Percentiles rank a stretch among this genome's conserved stretches.
Evolutionary conservation across 2,888 invertebrate species (phyloP).

Genomic region (Venusia cambrica): DNA sequence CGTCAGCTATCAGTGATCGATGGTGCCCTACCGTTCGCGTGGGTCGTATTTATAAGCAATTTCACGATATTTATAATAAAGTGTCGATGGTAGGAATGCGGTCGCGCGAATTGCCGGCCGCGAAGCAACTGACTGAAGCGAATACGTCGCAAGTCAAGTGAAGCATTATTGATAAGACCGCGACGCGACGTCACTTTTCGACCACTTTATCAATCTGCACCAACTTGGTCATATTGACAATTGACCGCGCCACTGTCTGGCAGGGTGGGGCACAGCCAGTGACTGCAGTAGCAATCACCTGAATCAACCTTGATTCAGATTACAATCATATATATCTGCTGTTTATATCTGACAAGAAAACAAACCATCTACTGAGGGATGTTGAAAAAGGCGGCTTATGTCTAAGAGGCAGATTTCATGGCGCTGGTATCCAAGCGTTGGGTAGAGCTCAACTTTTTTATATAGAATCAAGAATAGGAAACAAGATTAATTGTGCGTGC

Average conservation of each 20-base stretch:
- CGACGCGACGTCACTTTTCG: constrained; percentile 63
- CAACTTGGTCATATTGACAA: constrained; percentile 73
- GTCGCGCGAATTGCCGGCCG: constrained; percentile 50
- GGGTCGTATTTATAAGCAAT: constrained; percentile 21
- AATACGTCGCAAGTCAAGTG: constrained; percentile 54
- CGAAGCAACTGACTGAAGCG: constrained; percentile 58
- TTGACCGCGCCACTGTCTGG: constrained; percentile 41
- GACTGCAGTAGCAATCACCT: too few relatives aligned
- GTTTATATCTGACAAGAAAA: too few relatives aligned
- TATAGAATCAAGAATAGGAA: too few relatives aligned
- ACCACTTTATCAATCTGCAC: constrained; percentile 73
- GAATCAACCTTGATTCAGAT: constrained; percentile 2
- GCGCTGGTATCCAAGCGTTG: too few relatives aligned
- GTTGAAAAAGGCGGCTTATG: too few relatives aligned
- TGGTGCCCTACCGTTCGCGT: constrained; percentile 24
- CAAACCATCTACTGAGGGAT: too few relatives aligned
- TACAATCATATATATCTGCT: too few relatives aligned
- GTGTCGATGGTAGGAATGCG: constrained; percentile 39
- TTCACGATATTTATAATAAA: constrained; percentile 32
- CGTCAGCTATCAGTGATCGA: constrained; percentile 30
- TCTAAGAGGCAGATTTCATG: too few relatives aligned
- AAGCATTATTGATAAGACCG: constrained; percentile 69
- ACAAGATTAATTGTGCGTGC: too few relatives aligned
- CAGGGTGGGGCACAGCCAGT: neutral
- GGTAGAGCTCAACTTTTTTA: too few relatives aligned